Evolutionary conservation across 2,113 vertebrate genomes (phyloP), one percentile per base, ranked within the genome.

Genomic region (Osmerus eperlanus): DNA sequence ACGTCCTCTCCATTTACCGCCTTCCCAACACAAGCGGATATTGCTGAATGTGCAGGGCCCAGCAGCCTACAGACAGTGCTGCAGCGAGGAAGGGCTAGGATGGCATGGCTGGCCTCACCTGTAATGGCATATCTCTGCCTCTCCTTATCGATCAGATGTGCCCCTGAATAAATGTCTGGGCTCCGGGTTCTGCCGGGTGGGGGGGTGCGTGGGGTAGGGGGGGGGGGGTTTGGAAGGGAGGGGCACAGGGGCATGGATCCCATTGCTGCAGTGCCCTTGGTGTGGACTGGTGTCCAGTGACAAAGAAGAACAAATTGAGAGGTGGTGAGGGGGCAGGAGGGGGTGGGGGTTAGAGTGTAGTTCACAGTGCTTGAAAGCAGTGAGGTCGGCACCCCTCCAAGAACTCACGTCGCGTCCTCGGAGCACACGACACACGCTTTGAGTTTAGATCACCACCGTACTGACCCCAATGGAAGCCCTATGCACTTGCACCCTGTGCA

Each of bases 241-340:
- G 41, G 41, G 41, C 41, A 47, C 67, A 54, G 71, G 72, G 78
- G 59, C 72, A 74, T 80, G 82, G 86, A 89, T 89, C 85, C 68
- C 86, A 25, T 89, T 89, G 86, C 88, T 82, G 85, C 83, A 2
- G 79, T 89, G 88, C 85, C 88, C 88, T 88, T 89, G 88, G 81
- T 83, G 74, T 81, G 82, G 82, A 73, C 83, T 19, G 86, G 88
- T 88, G 85, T 89, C 86, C 75, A 86, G 81, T 89, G 77, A 88
- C 86, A 89, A 74, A 71, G 28, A 71, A 71, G 68, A 75, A 76
- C 73, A 75, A 78, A 77, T 67, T 0, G 3, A 15, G 16, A 62
- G 29, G 70, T 25, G 75, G 29, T 18, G 69, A 18, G 59, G n/a
- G 61, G 60, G 18, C 41, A 23, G 32, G 8, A 19, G 6, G 41